Evolutionary conservation across 2,797 vertebrate genomes (phyloP), one percentile per base, ranked within the genome.

Genomic region (Sebastes flavidus): DNA sequence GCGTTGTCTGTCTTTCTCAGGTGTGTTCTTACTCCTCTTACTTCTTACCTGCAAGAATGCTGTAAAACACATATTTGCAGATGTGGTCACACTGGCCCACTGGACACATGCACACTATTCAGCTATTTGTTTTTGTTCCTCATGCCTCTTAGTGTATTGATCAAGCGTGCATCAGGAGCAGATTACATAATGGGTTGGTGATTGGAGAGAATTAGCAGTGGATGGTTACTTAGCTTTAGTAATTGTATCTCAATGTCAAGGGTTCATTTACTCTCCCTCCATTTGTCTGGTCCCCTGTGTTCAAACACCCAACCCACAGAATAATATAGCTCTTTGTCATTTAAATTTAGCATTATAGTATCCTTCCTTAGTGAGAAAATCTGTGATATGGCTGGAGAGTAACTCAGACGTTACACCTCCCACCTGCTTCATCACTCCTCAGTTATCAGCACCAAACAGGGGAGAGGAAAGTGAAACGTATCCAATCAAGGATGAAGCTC

Each of bases 181-280:
- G 67, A 77, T 78, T 38, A 54, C 60, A 60, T 85, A 71, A 90
- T 80, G 49, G 68, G 18, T 6, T 58, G 66, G 42, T 78, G 81
- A 81, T 80, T 86, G 73, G 67, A 80, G 56, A 52, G 72, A 75
- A 87, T 88, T 85, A 90, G 82, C 59, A 61, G 65, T 61, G 5
- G 2, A 46, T 65, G 34, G 67, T 69, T 72, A 72, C 78, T 87
- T 36, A 59, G 49, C 49, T 54, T 54, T 49, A 20, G 32, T 75
- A 75, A 81, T 46, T 71, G 65, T 52, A 32, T 77, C 42, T 77
- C 59, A 22, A 42, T 61, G 18, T 78, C 56, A 76, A 84, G 14
- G 14, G 72, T 32, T 67, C 8, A 63, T 80, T 78, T 65, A 67
- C 63, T 81, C 49, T 38, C n/a, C 12, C 14, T 65, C 20, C 60